phyloP scores from a whole-genome alignment of 1,140 invertebrate species.

The Drosophila teissieri region DNA sequence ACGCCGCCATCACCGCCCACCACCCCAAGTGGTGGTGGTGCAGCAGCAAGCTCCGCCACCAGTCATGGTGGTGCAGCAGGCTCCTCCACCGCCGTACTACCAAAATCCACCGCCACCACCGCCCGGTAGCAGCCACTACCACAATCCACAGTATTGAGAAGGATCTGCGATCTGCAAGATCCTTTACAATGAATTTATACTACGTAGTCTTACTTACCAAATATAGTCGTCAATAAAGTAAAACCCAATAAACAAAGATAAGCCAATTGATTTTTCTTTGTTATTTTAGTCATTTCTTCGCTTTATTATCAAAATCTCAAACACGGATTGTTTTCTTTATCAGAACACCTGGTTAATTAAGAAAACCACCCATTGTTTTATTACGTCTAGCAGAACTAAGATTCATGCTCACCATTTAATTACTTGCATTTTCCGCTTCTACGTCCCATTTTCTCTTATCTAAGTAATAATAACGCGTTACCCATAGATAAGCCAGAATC shows the following conservation, averaged over 20 bases:
- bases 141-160: slow-evolving; percentile 53
- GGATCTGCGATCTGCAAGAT: background rate
- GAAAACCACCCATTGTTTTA: background rate
- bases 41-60: slow-evolving; percentile 58
- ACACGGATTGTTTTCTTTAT: background rate
- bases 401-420: background rate
- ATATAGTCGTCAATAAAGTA: background rate
- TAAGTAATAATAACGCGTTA: slow-evolving; percentile 2
- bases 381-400: background rate
- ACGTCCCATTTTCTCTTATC: slow-evolving; percentile 5
- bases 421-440: background rate
- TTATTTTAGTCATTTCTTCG: no score
- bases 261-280: no score
- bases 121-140: slow-evolving; percentile 49
- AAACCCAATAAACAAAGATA: background rate
- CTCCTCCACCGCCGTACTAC: slow-evolving; percentile 49
- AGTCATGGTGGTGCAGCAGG: slow-evolving; percentile 64
- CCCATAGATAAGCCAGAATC: slow-evolving; percentile 22
- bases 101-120: slow-evolving; percentile 53
- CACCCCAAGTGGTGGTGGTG: slow-evolving; percentile 58
- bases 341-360: background rate
- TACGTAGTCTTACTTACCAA: slow-evolving; percentile 7
- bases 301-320: no score
- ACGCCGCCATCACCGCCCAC: slow-evolving; percentile 59
- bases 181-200: slow-evolving; percentile 26